phyloP scores from a whole-genome alignment of 2,888 invertebrate species.

The Polyommatus icarus region DNA sequence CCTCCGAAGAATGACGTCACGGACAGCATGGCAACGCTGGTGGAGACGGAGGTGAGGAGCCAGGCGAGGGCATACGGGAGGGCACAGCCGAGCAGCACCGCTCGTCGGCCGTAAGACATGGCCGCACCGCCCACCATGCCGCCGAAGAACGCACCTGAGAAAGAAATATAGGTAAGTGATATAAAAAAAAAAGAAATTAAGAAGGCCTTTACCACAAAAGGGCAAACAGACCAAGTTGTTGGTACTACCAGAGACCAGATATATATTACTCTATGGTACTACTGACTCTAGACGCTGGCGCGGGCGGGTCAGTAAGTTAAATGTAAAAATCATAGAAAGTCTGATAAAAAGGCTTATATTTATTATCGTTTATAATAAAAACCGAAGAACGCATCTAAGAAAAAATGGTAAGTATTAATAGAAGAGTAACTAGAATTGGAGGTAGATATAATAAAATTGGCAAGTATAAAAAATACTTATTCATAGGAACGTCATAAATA shows the following conservation, averaged over 20 bases:
- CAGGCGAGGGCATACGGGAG: slow-evolving; percentile 88
- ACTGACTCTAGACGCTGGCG: too few relatives aligned
- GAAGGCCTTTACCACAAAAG: too few relatives aligned
- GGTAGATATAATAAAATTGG: not conserved
- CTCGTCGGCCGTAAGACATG: slow-evolving; percentile 86
- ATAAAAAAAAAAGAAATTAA: too few relatives aligned
- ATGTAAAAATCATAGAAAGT: too few relatives aligned
- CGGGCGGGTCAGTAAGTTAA: too few relatives aligned
- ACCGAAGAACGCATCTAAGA: too few relatives aligned
- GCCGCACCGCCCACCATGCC: slow-evolving; percentile 89
- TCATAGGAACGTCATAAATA: not conserved
- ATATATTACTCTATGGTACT: too few relatives aligned
- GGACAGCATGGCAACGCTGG: slow-evolving; percentile 87
- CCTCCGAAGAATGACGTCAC: slow-evolving; percentile 91
- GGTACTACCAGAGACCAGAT: too few relatives aligned
- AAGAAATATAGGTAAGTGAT: slow-evolving; percentile 1
- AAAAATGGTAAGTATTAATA: too few relatives aligned
- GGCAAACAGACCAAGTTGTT: too few relatives aligned
- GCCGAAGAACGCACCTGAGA: slow-evolving; percentile 87
- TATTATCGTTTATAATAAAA: too few relatives aligned
- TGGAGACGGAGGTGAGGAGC: slow-evolving; percentile 88
- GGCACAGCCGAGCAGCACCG: slow-evolving; percentile 84
- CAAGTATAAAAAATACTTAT: not conserved
- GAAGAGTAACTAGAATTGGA: not conserved
- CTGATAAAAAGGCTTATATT: too few relatives aligned